These are phyloP conservation scores for Pissodes strobi DNA, from an alignment of 1,140 invertebrate species.

Conservation along the genomic window DNA sequence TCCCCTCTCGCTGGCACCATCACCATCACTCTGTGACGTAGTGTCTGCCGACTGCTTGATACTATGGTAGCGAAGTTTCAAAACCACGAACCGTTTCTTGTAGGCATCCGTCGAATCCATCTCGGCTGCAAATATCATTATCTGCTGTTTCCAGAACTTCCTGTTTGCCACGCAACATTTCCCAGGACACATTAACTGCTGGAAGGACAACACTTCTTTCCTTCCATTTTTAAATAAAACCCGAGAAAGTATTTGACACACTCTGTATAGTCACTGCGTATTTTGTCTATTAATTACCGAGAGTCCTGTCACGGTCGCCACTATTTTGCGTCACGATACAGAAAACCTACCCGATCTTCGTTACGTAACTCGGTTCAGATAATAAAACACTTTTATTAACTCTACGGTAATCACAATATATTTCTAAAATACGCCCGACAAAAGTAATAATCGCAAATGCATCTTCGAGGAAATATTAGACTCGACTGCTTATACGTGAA, in stretches of 20 bases:
- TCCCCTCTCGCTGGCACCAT: neutral
- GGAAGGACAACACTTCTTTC: too few relatives aligned
- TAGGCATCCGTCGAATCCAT: neutral
- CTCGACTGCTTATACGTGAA: too few relatives aligned
- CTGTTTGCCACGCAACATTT: too few relatives aligned
- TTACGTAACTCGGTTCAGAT: too few relatives aligned
- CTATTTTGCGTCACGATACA: neutral
- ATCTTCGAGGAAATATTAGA: too few relatives aligned
- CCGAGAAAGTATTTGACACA: neutral
- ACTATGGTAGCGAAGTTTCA: constrained; percentile 3
- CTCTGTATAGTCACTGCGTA: neutral
- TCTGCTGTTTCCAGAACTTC: neutral
- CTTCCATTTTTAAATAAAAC: too few relatives aligned
- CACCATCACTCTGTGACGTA: neutral
- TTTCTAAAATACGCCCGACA: too few relatives aligned
- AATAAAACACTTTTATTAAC: too few relatives aligned
- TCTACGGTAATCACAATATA: too few relatives aligned
- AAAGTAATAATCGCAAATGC: too few relatives aligned
- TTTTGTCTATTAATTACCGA: neutral
- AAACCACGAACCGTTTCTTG: too few relatives aligned
- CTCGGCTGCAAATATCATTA: neutral
- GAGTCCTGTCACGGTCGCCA: neutral
- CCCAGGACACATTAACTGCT: constrained; percentile 10
- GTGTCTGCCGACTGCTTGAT: neutral
- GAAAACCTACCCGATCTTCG: too few relatives aligned